A percentile compares a stretch with the other conserved stretches of the same genome.
Evolutionary conservation across 2,888 invertebrate genomes (phyloP).

Genomic region (Amblyteles armatorius): DNA sequence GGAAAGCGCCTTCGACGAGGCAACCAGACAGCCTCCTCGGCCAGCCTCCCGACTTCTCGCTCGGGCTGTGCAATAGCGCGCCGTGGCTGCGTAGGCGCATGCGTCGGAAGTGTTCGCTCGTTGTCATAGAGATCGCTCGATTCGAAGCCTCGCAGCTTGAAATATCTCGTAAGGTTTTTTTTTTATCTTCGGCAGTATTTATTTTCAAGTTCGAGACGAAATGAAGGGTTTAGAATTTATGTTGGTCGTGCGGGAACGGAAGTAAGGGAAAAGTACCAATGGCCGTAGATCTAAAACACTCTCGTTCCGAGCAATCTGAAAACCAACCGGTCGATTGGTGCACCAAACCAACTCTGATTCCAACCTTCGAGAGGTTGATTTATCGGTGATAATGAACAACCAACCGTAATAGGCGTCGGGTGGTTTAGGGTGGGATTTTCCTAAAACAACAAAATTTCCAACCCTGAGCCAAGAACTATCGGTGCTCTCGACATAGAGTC

Average conservation of each 20-base stretch:
- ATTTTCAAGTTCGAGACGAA: neutral
- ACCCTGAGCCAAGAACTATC: too few species aligned
- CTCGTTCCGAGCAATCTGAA: too few species aligned
- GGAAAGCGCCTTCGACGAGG: constrained; percentile 17
- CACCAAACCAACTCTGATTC: too few species aligned
- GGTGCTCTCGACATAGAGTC: too few species aligned
- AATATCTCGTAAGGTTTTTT: neutral
- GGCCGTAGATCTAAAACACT: too few species aligned
- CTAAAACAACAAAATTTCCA: too few species aligned
- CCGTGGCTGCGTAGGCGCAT: constrained; percentile 34
- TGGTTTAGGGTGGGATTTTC: too few species aligned
- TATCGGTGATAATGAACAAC: too few species aligned
- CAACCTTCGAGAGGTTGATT: too few species aligned
- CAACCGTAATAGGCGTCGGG: too few species aligned
- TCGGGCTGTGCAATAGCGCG: neutral
- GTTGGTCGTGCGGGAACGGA: neutral
- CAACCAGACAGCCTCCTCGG: neutral
- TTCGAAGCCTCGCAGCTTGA: neutral
- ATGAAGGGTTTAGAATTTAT: neutral
- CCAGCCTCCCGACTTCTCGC: constrained; percentile 4
- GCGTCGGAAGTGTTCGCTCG: constrained; percentile 47
- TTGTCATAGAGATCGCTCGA: constrained; percentile 19
- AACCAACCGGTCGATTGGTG: too few species aligned
- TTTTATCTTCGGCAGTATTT: neutral
- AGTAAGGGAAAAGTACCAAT: neutral